These are phyloP conservation scores for Amphiduros pacificus DNA, from an alignment of 2,888 invertebrate species.

Conservation along the genomic window DNA sequence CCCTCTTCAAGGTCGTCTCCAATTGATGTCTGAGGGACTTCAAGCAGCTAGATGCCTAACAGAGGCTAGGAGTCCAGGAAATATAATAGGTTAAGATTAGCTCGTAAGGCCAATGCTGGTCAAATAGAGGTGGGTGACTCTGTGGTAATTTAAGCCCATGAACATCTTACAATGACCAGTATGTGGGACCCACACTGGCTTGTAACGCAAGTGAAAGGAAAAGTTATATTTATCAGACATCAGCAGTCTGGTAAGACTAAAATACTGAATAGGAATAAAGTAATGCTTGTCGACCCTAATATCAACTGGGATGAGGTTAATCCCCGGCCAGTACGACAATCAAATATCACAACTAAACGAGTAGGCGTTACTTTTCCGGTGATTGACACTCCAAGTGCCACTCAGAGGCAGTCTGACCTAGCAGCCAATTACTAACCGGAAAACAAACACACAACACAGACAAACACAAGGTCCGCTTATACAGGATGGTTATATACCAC, in stretches of 20 bases:
- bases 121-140: neutral
- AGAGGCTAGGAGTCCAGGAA: neutral
- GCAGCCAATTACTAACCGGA: too few relatives aligned
- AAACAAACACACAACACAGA: too few relatives aligned
- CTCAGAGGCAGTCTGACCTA: too few relatives aligned
- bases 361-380: too few relatives aligned
- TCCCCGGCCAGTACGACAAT: neutral
- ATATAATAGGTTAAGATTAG: neutral
- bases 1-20: too few relatives aligned
- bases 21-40: too few relatives aligned
- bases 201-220: neutral
- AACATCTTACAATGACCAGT: neutral
- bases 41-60: too few relatives aligned
- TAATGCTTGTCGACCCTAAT: neutral
- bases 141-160: neutral
- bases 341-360: too few relatives aligned
- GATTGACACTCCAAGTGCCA: too few relatives aligned
- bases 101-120: neutral
- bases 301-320: neutral
- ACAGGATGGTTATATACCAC: too few relatives aligned
- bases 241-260: neutral
- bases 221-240: neutral
- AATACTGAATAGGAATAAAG: neutral
- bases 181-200: neutral
- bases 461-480: too few relatives aligned